phyloP scores from a whole-genome alignment of 1,140 invertebrate genomes.

The Maconellicoccus hirsutus region DNA sequence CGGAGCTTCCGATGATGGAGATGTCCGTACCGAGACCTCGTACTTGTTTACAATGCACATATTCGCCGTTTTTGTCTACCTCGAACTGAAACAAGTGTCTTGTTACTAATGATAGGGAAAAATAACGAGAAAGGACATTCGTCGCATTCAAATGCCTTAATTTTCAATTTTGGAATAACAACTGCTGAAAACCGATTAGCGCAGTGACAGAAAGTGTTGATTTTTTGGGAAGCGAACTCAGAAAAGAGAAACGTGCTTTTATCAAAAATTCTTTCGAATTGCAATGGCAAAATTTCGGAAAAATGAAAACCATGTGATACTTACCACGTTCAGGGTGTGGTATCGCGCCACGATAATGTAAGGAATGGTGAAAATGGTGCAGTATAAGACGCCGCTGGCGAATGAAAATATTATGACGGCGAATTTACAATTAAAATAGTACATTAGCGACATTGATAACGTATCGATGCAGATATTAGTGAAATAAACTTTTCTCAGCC shows the following conservation, averaged over 20 bases:
- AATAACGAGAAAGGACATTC: no score
- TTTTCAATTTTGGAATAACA: no score
- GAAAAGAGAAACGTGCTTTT: background rate
- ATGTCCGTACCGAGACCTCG: constrained; percentile 88
- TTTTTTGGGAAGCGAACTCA: no score
- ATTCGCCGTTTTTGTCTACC: constrained; percentile 41
- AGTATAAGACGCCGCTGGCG: constrained; percentile 92
- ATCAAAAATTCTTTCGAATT: no score
- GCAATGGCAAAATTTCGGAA: background rate
- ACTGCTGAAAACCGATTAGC: no score
- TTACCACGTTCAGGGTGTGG: constrained; percentile 73
- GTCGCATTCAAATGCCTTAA: no score
- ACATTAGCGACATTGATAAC: constrained; percentile 68
- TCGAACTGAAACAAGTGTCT: constrained; percentile 47
- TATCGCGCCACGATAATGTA: constrained; percentile 88
- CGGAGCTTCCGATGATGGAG: constrained; percentile 86
- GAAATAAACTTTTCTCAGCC: background rate
- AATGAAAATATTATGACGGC: constrained; percentile 82
- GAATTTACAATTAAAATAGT: constrained; percentile 55
- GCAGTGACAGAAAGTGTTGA: no score
- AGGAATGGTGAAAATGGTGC: constrained; percentile 93
- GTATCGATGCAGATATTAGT: background rate
- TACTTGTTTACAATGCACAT: constrained; percentile 41
- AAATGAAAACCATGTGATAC: constrained; percentile 26
- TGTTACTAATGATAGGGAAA: no score